phyloP scores from a whole-genome alignment of 2,888 invertebrate genomes.

The Ochropleura plecta region DNA sequence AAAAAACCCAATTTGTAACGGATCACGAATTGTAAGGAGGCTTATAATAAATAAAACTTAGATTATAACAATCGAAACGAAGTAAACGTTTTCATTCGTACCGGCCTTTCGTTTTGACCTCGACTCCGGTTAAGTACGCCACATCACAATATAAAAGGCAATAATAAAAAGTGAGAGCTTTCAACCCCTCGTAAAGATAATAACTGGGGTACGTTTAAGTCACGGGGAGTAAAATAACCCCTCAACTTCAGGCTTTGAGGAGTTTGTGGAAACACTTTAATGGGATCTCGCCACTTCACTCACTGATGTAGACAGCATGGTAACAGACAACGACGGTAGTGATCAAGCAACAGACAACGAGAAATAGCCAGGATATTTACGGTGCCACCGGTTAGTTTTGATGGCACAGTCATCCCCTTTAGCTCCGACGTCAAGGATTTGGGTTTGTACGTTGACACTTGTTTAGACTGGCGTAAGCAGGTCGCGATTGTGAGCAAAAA shows the following conservation, averaged over 20 bases:
- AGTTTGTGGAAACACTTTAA: conserved; percentile 71
- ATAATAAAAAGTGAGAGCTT: conserved; percentile 86
- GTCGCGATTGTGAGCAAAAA: too few species aligned
- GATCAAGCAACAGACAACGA: conserved; percentile 21
- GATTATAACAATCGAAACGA: conserved; percentile 61
- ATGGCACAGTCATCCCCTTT: too few species aligned
- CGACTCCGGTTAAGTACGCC: conserved; percentile 78
- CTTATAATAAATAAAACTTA: conserved; percentile 67
- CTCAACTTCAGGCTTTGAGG: conserved; percentile 69
- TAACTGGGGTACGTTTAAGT: conserved; percentile 79
- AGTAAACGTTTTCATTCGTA: conserved; percentile 77
- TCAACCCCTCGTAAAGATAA: conserved; percentile 89
- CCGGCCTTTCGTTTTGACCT: conserved; percentile 74
- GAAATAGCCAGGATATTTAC: background rate
- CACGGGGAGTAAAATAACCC: conserved; percentile 74
- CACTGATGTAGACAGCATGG: background rate
- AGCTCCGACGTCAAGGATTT: too few species aligned
- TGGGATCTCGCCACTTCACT: conserved; percentile 47
- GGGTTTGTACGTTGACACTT: too few species aligned
- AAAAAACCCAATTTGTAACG: conserved; percentile 72
- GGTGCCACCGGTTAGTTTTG: too few species aligned
- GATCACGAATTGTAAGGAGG: conserved; percentile 69
- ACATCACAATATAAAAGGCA: conserved; percentile 81
- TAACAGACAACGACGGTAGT: conserved; percentile 7
- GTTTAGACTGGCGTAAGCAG: too few species aligned